phyloP scores from a whole-genome alignment of 2,888 invertebrate species.

The Dicranocentrus wangi region DNA sequence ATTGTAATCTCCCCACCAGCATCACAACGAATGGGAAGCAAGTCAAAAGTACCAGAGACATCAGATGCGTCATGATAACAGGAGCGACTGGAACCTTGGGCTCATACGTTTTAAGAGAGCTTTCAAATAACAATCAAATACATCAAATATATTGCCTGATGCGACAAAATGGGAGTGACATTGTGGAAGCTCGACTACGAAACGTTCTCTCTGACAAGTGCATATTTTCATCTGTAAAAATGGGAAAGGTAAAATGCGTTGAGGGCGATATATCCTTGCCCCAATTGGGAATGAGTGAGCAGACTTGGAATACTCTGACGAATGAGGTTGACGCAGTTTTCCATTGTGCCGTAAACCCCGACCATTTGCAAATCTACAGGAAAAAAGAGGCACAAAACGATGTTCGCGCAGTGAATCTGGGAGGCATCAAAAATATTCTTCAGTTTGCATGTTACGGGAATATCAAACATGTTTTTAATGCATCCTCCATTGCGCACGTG shows the following conservation, averaged over 20 bases:
- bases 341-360: neutral
- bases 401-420: constrained; percentile 6
- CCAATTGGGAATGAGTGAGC: neutral
- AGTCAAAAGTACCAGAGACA: neutral
- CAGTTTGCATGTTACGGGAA: neutral
- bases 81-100: constrained; percentile 31
- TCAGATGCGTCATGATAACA: constrained; percentile 16
- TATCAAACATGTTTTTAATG: neutral
- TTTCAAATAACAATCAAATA: neutral
- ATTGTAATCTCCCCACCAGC: constrained; percentile 19
- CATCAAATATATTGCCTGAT: constrained; percentile 30
- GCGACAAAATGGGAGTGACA: neutral
- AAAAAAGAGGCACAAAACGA: constrained; percentile 1
- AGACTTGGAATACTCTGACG: neutral
- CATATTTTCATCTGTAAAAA: neutral
- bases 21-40: neutral
- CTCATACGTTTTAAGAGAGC: constrained; percentile 30
- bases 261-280: neutral
- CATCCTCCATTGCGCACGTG: neutral
- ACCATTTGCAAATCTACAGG: neutral
- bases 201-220: neutral
- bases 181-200: neutral
- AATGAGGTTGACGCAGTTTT: neutral
- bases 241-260: neutral
- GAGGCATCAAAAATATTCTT: neutral